Base-by-base conservation (phyloP, 2,113 vertebrate species). In the Merops nubicus region DNA sequence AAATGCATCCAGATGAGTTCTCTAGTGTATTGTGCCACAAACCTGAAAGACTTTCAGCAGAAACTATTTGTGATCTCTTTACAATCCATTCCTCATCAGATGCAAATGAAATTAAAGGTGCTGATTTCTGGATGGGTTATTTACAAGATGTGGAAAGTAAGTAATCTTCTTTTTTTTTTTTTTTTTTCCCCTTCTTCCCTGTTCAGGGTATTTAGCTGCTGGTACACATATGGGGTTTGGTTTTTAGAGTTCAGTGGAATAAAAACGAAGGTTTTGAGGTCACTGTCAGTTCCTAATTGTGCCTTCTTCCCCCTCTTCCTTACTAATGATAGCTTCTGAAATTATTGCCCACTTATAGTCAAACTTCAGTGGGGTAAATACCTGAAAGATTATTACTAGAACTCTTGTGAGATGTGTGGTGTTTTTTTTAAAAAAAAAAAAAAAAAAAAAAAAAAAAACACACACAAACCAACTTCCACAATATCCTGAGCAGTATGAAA, bases 121-220 rank as follows among this genome's bases (percentile, higher is more conserved):
- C 97, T 85, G 84, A 77, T 47, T 99, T 98, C 97, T 99, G 99
- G 99, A 98, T 98, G 75, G 96, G 97, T 93, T 99, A 99, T 83
- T 98, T 99, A 92, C 91, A 98, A 76, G 98, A 99, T 88, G 97
- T 99, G 91, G 99, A 99, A 97, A 98, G 99, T 99, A 97, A 96
- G 98, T 95, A 74, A n/a, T 4, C n/a, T 22, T 33, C 23, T 36
- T 88, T 43, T 26, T 22, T 34, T 11, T 15, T 22, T 4, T 34
- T 23, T 33, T 23, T 38, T 88, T 42, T 26, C 23, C 31, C 7
- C 12, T 22, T 25, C 8, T 88, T 88, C 22, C 33, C 5, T 36
- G 5, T 73, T 31, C 12, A 28, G 21, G 13, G 9, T 59, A 38
- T 40, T 45, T 38, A 81, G 20, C 19, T 48, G 8, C 45, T 56